phyloP scores from a whole-genome alignment of 2,113 vertebrate genomes.

The Hyperopisus bebe region DNA sequence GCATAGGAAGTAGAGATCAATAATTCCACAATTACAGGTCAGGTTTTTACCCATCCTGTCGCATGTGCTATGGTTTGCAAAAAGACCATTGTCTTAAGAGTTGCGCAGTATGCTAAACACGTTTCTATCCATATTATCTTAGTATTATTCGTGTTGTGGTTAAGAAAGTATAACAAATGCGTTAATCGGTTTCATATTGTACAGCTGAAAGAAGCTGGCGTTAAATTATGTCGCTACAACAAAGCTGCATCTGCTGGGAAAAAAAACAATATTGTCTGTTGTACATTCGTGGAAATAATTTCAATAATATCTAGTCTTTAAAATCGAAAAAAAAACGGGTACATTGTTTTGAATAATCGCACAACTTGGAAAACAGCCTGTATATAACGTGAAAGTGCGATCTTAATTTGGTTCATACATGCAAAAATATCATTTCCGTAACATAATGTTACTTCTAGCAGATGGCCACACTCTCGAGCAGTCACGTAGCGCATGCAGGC shows the following conservation, averaged over 20 bases:
- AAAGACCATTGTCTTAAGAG: not conserved
- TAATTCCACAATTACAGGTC: not conserved
- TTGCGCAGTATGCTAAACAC: not conserved
- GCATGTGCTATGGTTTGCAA: not conserved
- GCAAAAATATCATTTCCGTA: not conserved
- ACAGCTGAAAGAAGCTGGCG: not conserved
- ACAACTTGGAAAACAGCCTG: not conserved
- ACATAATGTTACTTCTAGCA: not conserved
- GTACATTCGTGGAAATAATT: not conserved
- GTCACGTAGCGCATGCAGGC: slow-evolving; percentile 43
- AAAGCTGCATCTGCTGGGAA: not conserved
- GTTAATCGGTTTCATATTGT: not conserved
- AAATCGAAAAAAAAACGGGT: not conserved
- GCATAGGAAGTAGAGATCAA: not conserved
- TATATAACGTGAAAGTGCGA: not conserved
- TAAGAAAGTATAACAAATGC: not conserved
- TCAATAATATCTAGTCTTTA: not conserved
- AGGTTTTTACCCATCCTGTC: not conserved
- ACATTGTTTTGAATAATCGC: not conserved
- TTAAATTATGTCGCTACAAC: not conserved
- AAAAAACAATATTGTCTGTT: not conserved
- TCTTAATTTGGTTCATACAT: not conserved
- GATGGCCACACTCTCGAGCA: not conserved
- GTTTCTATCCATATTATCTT: not conserved
- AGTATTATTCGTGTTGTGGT: not conserved